Conservation (phyloP, 2,113 vertebrate genomes). For the Chaetops frenatus region DNA sequence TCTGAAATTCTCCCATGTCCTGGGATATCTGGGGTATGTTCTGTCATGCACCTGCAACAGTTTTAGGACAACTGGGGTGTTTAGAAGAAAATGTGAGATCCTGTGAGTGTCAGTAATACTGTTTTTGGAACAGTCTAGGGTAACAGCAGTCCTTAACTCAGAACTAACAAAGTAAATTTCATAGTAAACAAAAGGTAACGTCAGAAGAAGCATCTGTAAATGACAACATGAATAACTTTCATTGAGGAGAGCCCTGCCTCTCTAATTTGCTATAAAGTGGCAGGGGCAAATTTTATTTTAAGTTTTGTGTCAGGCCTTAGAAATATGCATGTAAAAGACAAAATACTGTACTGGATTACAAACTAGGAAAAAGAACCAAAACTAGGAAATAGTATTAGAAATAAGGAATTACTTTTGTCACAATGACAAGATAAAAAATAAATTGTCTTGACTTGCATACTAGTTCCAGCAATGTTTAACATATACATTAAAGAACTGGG, state of each 20-base stretch:
- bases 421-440: neutral
- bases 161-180: neutral
- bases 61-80: neutral
- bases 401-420: neutral
- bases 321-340: neutral
- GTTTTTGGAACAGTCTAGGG: neutral
- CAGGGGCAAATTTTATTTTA: neutral
- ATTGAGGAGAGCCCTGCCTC: neutral
- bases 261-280: neutral
- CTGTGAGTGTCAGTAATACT: neutral
- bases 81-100: neutral
- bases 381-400: neutral
- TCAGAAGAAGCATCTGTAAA: neutral
- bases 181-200: neutral
- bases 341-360: neutral
- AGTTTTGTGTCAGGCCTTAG: neutral
- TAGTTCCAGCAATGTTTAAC: neutral
- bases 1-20: neutral
- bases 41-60: neutral
- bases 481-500: neutral
- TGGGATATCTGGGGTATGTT: neutral
- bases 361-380: neutral
- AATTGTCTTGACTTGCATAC: neutral
- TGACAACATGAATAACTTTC: neutral
- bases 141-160: neutral